A percentile compares a stretch with the other conserved stretches of the same genome.
These are phyloP conservation scores for Paramormyrops kingsleyae DNA, from an alignment of 2,113 vertebrate genomes.

Conservation along the genomic window DNA sequence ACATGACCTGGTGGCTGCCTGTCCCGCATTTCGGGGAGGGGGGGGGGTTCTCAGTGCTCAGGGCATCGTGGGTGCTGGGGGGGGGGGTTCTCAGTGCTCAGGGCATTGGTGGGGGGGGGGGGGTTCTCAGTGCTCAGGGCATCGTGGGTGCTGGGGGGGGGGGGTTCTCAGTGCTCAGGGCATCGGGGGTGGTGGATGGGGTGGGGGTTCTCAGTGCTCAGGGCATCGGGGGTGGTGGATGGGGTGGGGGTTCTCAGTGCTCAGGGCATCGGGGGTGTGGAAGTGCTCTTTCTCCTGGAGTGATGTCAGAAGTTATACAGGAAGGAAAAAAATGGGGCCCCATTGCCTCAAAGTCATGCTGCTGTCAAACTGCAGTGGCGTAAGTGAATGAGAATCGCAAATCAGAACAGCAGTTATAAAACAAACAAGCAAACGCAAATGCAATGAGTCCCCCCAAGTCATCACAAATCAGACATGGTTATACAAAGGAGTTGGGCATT, in stretches of 20 bases:
- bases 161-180: neutral
- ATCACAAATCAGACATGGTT: conserved; percentile 13
- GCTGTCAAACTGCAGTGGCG: neutral
- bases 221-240: neutral
- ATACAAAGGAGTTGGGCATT: conserved; percentile 22
- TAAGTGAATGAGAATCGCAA: neutral
- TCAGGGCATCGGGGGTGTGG: neutral
- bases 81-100: too few species aligned
- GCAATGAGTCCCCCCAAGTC: neutral
- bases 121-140: neutral
- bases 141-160: neutral
- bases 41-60: too few species aligned
- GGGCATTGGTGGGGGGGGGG: neutral
- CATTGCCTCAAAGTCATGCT: neutral
- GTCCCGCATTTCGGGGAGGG: neutral
- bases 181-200: neutral
- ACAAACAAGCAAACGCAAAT: neutral
- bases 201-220: neutral
- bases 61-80: too few species aligned
- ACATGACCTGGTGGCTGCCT: neutral
- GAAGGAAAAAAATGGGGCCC: neutral
- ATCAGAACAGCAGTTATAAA: neutral
- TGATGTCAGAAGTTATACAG: neutral
- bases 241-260: neutral
- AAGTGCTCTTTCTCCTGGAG: neutral